Base-by-base conservation (phyloP, 2,113 vertebrate species). In the Corythoichthys haematopterus region DNA sequence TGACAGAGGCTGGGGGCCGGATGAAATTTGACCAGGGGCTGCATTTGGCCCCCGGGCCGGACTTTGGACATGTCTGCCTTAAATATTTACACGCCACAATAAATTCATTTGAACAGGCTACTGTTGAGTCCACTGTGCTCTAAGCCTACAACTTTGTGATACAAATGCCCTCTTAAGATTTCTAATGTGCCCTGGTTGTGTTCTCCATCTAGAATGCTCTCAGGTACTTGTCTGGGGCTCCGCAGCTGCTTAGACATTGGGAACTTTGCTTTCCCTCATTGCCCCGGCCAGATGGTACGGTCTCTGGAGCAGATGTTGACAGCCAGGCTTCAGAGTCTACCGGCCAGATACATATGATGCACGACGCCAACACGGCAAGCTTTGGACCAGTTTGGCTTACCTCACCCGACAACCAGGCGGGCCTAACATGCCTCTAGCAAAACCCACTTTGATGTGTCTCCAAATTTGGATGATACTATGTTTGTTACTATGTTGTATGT, bases 261-360 rank as follows among this genome's bases (percentile, higher is more conserved):
- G 68, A 81, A 75, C 70, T 78, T 78, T 59, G 73, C 73, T 77
- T 80, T 74, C 85, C 82, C 65, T 28, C 16, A 55, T 78, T 82
- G 71, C 75, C 57, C 51, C 2, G 61, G 79, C 71, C 91, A 92
- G 89, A 91, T 92, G 89, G 86, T 83, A 28, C 71, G 35, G 81
- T 90, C 79, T 88, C 83, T 81, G 81, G 84, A 90, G 86, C 91
- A 91, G 90, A 91, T 91, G 91, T 91, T 90, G 87, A 80, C 83
- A 84, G 84, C 80, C 81, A 82, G 84, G 69, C 75, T 84, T 85
- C 81, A 64, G 81, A 82, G 87, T 80, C 79, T 84, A 84, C 84
- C 79, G 78, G 82, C 80, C 83, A 86, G 85, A 28, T 28, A 43
- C 6, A 86, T 82, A 84, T 72, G 79, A 68, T 71, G 59, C 78